phyloP scores from a whole-genome alignment of 2,797 vertebrate species.

The Anguilla anguilla region DNA sequence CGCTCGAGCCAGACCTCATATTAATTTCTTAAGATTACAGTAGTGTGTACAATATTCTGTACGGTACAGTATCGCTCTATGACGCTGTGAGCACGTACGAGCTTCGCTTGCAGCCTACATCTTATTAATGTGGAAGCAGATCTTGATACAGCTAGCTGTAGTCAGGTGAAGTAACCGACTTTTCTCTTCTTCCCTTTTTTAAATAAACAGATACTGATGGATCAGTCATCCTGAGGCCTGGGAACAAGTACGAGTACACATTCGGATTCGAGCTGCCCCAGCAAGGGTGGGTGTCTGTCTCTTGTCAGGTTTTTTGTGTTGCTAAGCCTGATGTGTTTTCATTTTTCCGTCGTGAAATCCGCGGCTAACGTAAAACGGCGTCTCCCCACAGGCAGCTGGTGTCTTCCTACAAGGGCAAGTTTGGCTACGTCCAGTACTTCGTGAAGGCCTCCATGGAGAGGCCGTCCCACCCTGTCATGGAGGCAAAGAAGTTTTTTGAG shows the following conservation, averaged over 20 bases:
- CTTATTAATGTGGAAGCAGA: neutral
- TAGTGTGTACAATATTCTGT: neutral
- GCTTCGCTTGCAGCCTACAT: neutral
- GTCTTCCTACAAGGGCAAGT: conserved; percentile 93
- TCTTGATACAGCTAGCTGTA: neutral
- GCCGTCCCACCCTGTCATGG: conserved; percentile 69
- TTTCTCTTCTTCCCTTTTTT: neutral
- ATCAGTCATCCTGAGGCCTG: conserved; percentile 85
- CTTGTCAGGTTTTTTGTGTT: neutral
- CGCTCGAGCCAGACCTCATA: neutral
- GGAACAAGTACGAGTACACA: conserved; percentile 86
- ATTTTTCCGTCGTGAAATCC: neutral
- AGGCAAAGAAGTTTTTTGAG: conserved; percentile 83
- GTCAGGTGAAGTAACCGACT: neutral
- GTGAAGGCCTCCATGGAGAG: conserved; percentile 86
- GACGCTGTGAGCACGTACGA: neutral
- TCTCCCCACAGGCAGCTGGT: conserved; percentile 79
- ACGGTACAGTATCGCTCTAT: neutral
- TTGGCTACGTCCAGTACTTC: conserved; percentile 87
- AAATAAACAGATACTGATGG: conserved; percentile 79
- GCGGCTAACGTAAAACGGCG: neutral
- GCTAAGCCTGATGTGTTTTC: neutral
- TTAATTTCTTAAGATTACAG: neutral
- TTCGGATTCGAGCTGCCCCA: conserved; percentile 92
- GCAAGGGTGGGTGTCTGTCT: conserved; percentile 78